phyloP scores from a whole-genome alignment of 2,113 vertebrate species.

The Callospermophilus lateralis region DNA sequence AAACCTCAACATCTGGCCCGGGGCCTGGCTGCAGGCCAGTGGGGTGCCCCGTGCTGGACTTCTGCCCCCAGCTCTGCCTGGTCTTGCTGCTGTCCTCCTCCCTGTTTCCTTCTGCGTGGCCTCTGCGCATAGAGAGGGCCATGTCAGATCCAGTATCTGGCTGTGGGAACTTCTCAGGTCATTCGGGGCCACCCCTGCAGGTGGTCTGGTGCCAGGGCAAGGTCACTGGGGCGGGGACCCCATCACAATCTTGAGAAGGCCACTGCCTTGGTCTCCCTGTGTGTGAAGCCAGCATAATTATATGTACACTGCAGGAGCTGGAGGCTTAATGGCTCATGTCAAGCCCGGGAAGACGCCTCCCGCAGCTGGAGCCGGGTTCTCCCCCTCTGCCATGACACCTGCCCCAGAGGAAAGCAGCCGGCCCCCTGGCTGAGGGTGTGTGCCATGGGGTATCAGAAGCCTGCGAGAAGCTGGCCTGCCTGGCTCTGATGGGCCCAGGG shows the following conservation, averaged over 20 bases:
- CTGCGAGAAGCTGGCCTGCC: not conserved
- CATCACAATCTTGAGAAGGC: not conserved
- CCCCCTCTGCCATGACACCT: not conserved
- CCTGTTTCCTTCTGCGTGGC: not conserved
- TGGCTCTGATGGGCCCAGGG: not conserved
- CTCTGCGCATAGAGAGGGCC: accelerated
- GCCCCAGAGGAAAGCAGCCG: accelerated
- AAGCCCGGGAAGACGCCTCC: not conserved
- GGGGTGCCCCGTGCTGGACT: too few species aligned
- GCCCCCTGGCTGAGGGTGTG: not conserved
- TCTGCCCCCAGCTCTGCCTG: not conserved
- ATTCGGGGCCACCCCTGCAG: not conserved
- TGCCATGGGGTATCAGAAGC: too few species aligned
- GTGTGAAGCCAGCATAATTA: conserved; percentile 40
- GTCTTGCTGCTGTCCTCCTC: not conserved
- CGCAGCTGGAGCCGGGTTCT: too few species aligned
- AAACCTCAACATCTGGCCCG: not conserved
- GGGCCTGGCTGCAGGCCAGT: not conserved
- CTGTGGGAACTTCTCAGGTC: not conserved
- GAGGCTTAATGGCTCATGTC: not conserved
- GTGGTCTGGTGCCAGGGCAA: not conserved
- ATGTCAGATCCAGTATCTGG: not conserved
- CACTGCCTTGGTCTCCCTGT: not conserved
- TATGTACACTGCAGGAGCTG: not conserved
- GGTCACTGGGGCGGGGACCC: accelerated